Conservation (phyloP, 2,888 invertebrate species). For the Zygaena filipendulae region DNA sequence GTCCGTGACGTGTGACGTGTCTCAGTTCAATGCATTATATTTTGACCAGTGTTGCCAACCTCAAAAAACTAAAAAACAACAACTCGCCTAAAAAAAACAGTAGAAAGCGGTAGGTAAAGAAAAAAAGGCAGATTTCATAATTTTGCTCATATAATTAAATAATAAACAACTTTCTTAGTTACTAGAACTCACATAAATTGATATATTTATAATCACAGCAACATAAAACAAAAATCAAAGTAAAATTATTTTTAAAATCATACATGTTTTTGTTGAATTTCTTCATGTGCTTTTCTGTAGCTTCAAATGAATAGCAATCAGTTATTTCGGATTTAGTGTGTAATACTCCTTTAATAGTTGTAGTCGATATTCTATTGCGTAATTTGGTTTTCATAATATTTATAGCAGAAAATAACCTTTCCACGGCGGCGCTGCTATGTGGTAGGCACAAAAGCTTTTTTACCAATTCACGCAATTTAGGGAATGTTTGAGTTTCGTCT, state of each 20-base stretch:
- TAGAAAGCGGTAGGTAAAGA: conserved; percentile 3
- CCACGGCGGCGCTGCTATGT: conserved; percentile 10
- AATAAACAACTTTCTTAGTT: conserved; percentile 10
- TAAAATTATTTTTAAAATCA: conserved; percentile 10
- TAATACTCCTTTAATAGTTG: conserved; percentile 16
- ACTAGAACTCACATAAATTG: conserved; percentile 11
- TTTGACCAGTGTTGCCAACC: conserved; percentile 1
- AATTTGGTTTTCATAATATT: conserved; percentile 17
- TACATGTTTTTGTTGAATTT: conserved; percentile 14
- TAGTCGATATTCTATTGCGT: conserved; percentile 17
- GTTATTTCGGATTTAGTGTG: conserved; percentile 13
- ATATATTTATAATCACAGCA: conserved; percentile 13
- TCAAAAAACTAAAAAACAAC: conserved; percentile 1
- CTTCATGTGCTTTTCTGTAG: conserved; percentile 15
- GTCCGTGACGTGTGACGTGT: too few relatives aligned
- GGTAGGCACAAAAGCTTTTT: conserved; percentile 9
- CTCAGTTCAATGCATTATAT: too few relatives aligned
- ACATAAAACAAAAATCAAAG: conserved; percentile 11
- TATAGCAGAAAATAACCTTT: conserved; percentile 15
- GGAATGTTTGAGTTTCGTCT: conserved; percentile 6
- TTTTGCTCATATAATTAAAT: conserved; percentile 13
- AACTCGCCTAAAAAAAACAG: conserved; percentile 1
- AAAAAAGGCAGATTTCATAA: conserved; percentile 8
- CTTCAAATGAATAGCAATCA: conserved; percentile 14
- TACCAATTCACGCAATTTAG: conserved; percentile 5